Evolutionary conservation across 92 coral and sea anemone species (phyloP).

Genomic region (Porites evermanni): DNA sequence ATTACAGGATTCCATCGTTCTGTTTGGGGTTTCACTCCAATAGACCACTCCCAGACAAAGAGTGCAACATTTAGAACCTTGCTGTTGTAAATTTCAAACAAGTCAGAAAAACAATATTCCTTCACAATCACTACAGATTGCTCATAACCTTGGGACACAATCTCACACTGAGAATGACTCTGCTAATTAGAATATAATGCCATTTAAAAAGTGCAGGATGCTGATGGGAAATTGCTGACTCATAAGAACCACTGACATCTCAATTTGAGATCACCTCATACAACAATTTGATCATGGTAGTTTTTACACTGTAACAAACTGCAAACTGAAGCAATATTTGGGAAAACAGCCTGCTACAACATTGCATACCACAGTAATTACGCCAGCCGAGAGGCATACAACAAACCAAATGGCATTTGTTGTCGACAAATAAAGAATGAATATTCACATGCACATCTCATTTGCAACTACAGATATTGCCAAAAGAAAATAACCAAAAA

Average conservation of each 20-base stretch:
- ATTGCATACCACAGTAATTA: constrained; percentile 4
- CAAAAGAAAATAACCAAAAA: background rate
- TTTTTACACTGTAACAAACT: constrained; percentile 57
- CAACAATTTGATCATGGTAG: constrained; percentile 46
- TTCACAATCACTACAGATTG: no score
- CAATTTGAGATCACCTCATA: constrained; percentile 60
- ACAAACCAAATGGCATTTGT: background rate
- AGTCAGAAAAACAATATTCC: no score
- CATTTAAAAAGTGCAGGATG: constrained; percentile 55
- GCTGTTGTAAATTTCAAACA: no score
- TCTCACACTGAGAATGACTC: no score
- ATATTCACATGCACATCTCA: background rate
- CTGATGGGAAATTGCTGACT: constrained; percentile 43
- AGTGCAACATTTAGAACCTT: no score
- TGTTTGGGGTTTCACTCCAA: no score
- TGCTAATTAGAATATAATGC: background rate
- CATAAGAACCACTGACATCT: constrained; percentile 51
- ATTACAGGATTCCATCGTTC: no score
- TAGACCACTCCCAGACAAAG: no score
- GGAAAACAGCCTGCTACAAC: constrained; percentile 62
- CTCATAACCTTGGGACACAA: no score
- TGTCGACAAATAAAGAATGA: constrained; percentile 14
- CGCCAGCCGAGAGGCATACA: constrained; percentile 23
- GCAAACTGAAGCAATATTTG: constrained; percentile 60
- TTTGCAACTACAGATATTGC: constrained; percentile 58